phyloP scores from a whole-genome alignment of 2,113 vertebrate species.

The Parus major region DNA sequence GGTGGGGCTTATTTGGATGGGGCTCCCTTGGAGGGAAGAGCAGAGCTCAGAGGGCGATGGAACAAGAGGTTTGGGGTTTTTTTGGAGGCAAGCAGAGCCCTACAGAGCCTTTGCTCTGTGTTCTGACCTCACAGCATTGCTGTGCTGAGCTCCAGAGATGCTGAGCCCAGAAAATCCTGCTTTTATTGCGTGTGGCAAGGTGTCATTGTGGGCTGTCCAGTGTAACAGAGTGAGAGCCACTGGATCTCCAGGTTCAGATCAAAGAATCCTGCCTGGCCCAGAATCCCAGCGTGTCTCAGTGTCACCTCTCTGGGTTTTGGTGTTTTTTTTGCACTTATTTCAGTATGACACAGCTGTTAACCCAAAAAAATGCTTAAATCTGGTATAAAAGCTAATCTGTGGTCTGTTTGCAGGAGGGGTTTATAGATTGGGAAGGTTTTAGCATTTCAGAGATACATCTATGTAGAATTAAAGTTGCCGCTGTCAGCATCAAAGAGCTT shows the following conservation, averaged over 20 bases:
- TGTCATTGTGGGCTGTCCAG: neutral
- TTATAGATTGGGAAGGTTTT: neutral
- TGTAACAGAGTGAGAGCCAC: neutral
- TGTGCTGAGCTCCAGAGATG: neutral
- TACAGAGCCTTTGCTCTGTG: neutral
- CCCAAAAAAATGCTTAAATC: neutral
- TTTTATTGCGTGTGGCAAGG: neutral
- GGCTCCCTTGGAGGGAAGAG: neutral
- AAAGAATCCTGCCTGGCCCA: neutral
- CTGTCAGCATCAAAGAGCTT: constrained; percentile 40
- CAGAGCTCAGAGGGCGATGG: neutral
- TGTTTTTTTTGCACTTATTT: neutral
- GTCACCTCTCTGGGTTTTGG: neutral
- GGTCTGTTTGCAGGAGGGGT: neutral
- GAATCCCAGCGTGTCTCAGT: neutral
- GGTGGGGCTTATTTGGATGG: neutral
- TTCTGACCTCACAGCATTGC: neutral
- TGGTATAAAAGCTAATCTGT: neutral
- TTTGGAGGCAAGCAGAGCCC: neutral
- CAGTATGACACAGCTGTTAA: neutral
- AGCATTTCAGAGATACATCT: neutral
- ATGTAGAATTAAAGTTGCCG: neutral
- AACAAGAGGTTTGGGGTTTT: neutral
- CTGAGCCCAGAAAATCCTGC: neutral
- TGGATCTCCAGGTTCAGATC: neutral